phyloP scores from a whole-genome alignment of 2,113 vertebrate genomes.

The Toxostoma redivivum region DNA sequence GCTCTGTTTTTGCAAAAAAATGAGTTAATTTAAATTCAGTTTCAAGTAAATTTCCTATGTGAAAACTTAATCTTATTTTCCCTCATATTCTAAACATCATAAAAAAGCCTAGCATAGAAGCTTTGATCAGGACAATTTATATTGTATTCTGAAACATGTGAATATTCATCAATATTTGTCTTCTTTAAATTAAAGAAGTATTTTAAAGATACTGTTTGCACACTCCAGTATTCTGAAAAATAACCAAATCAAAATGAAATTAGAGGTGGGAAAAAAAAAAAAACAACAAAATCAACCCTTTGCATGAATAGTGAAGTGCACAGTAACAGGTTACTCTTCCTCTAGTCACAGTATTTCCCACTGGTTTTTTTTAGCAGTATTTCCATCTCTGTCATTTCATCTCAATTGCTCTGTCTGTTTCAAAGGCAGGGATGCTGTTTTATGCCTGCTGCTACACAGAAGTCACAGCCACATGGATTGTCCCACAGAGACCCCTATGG shows the following conservation, averaged over 20 bases:
- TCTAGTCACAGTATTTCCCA: not conserved
- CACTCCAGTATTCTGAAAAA: not conserved
- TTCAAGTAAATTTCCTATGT: not conserved
- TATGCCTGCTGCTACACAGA: slow-evolving; percentile 1
- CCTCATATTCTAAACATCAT: not conserved
- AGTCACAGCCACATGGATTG: slow-evolving; percentile 10
- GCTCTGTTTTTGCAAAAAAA: not conserved
- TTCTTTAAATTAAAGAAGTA: not conserved
- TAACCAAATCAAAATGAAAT: not conserved
- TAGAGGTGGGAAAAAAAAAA: not conserved
- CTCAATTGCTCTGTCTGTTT: slow-evolving; percentile 3
- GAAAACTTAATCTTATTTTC: not conserved
- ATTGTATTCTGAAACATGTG: not conserved
- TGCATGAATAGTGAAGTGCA: not conserved
- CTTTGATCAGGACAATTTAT: not conserved
- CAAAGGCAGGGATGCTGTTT: slow-evolving; percentile 18
- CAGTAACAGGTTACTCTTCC: not conserved
- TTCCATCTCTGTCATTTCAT: slow-evolving; percentile 41
- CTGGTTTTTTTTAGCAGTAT: not conserved
- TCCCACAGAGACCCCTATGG: slow-evolving; percentile 60
- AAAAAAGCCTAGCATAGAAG: not conserved
- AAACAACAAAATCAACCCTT: not conserved
- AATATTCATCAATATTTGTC: not conserved
- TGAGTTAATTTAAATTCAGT: not conserved
- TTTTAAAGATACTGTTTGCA: not conserved